Evolutionary conservation across 2,797 vertebrate genomes (phyloP).

Genomic region (Botia almorhae): DNA sequence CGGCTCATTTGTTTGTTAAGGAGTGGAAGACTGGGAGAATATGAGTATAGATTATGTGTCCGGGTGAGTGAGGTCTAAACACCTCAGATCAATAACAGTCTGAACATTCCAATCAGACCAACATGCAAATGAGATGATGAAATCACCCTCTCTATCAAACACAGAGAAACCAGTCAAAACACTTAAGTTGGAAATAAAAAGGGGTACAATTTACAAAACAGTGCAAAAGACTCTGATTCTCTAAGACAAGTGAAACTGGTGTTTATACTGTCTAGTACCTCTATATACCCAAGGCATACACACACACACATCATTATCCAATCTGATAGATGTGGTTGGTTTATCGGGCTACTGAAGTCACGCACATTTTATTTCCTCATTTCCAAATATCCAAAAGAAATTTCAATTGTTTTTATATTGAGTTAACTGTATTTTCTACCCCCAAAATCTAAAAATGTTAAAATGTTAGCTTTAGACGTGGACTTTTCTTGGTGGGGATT

Average conservation of each 20-base stretch:
- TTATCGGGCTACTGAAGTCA: neutral
- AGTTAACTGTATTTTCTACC: too few relatives aligned
- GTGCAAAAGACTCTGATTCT: too few relatives aligned
- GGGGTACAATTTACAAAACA: slow-evolving; percentile 18
- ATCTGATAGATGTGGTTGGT: slow-evolving; percentile 1
- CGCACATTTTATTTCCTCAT: too few relatives aligned
- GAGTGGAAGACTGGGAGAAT: slow-evolving; percentile 60
- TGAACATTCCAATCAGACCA: slow-evolving; percentile 58
- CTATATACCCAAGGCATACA: slow-evolving; percentile 15
- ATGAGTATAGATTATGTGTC: slow-evolving; percentile 78
- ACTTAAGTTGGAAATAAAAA: slow-evolving; percentile 8
- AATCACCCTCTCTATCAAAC: slow-evolving; percentile 19
- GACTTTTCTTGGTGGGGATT: too few relatives aligned
- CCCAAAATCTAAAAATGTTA: too few relatives aligned
- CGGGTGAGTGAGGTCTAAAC: slow-evolving; percentile 75
- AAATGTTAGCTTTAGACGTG: too few relatives aligned
- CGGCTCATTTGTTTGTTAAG: slow-evolving; percentile 54
- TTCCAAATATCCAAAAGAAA: too few relatives aligned
- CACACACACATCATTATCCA: slow-evolving; percentile 1
- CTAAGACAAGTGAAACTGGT: too few relatives aligned
- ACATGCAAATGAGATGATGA: slow-evolving; percentile 49
- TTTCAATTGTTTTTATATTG: too few relatives aligned
- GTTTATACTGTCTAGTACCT: too few relatives aligned
- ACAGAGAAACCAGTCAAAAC: slow-evolving; percentile 17
- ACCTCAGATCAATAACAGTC: slow-evolving; percentile 75